These are phyloP conservation scores for Ctenomys sociabilis DNA, from an alignment of 2,113 vertebrate genomes.

Conservation along the genomic window DNA sequence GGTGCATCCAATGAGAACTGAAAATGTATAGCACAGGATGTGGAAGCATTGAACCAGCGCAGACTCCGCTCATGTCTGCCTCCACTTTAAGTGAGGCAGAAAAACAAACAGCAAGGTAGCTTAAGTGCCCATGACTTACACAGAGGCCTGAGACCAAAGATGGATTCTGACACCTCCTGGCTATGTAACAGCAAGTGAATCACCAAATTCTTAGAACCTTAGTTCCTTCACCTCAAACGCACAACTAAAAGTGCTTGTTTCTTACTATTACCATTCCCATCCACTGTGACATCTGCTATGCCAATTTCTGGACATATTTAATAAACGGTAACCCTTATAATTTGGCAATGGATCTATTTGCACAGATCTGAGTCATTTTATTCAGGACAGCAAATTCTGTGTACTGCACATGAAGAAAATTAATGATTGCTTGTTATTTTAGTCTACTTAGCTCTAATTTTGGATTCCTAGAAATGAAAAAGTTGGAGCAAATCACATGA, in stretches of 20 bases:
- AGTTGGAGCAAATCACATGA: not conserved
- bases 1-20: rapidly evolving
- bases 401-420: not conserved
- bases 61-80: too few species aligned
- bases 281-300: not conserved
- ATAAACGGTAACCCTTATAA: not conserved
- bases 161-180: not conserved
- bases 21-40: too few species aligned
- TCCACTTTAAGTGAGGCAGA: rapidly evolving
- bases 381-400: not conserved
- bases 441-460: not conserved
- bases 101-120: not conserved
- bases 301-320: not conserved
- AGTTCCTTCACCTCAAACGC: not conserved
- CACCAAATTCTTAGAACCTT: not conserved
- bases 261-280: not conserved
- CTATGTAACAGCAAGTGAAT: too few species aligned
- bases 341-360: not conserved
- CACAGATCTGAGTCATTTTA: not conserved
- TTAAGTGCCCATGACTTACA: not conserved
- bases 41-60: rapidly evolving
- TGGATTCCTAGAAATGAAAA: not conserved
- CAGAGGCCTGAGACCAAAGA: not conserved
- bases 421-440: not conserved
- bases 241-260: not conserved